Percentiles rank a stretch among this genome's conserved stretches.
These are phyloP conservation scores for Babylonia areolata DNA, from an alignment of 1,140 invertebrate genomes.

Conservation along the genomic window DNA sequence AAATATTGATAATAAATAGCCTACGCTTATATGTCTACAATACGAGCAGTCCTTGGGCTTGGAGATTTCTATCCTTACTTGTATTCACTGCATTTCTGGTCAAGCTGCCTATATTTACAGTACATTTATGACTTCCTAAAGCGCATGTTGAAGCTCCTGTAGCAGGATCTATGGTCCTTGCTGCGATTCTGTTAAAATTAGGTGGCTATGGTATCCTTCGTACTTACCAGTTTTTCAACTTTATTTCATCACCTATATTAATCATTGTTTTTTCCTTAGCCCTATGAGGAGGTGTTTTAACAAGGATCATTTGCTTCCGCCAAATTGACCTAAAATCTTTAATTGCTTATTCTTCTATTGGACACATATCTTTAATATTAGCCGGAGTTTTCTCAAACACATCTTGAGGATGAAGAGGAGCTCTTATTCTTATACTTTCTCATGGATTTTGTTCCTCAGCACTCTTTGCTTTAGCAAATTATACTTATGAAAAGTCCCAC, in stretches of 20 bases:
- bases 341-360: constrained; percentile 82
- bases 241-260: constrained; percentile 64
- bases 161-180: constrained; percentile 84
- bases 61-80: constrained; percentile 73
- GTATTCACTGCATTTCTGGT: constrained; percentile 82
- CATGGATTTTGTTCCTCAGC: constrained; percentile 82
- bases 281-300: constrained; percentile 78
- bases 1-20: background rate
- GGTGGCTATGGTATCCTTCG: constrained; percentile 77
- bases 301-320: constrained; percentile 80
- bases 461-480: constrained; percentile 83
- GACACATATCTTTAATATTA: constrained; percentile 80
- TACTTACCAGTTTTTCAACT: constrained; percentile 76
- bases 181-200: constrained; percentile 83
- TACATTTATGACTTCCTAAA: constrained; percentile 84
- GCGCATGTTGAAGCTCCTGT: constrained; percentile 86
- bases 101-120: constrained; percentile 83
- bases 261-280: background rate
- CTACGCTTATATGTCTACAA: background rate
- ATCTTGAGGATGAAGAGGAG: constrained; percentile 76
- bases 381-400: constrained; percentile 76
- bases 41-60: background rate
- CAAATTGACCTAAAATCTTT: constrained; percentile 81
- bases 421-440: constrained; percentile 80
- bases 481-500: constrained; percentile 79